Conservation (phyloP, 2,888 invertebrate species). For the Rhogogaster chlorosoma region DNA sequence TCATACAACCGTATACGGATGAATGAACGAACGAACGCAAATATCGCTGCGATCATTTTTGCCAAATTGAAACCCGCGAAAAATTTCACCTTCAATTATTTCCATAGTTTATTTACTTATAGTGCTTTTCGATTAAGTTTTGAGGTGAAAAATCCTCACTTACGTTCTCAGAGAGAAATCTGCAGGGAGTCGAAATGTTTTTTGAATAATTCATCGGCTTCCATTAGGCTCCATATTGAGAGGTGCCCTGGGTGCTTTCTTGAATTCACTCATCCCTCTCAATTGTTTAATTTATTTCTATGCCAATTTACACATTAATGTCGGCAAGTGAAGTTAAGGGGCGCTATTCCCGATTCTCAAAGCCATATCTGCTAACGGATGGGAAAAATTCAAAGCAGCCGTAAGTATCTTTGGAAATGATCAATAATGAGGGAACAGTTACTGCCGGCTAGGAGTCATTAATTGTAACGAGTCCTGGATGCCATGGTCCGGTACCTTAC, state of each 20-base stretch:
- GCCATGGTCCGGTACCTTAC: background rate
- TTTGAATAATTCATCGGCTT: background rate
- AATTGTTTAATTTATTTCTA: background rate
- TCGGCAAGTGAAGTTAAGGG: background rate
- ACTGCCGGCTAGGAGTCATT: conserved; percentile 36
- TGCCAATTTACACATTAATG: background rate
- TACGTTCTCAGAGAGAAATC: background rate
- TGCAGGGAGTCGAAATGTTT: background rate
- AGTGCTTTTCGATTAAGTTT: background rate
- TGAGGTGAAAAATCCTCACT: background rate
- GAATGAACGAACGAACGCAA: background rate
- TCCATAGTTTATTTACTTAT: background rate
- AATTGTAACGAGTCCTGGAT: conserved; percentile 25
- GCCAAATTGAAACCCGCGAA: background rate
- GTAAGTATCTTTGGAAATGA: background rate
- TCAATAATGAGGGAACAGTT: conserved; percentile 15
- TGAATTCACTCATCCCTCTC: background rate
- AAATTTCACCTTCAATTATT: background rate
- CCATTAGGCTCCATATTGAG: background rate
- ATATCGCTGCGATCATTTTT: background rate
- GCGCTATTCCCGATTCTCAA: background rate
- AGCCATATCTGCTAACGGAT: background rate
- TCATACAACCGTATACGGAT: background rate
- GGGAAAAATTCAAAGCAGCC: background rate
- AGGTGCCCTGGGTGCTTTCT: background rate